Percentiles rank a stretch among this genome's conserved stretches.
phyloP scores from a whole-genome alignment of 2,888 invertebrate genomes.

The Ctena decussata region DNA sequence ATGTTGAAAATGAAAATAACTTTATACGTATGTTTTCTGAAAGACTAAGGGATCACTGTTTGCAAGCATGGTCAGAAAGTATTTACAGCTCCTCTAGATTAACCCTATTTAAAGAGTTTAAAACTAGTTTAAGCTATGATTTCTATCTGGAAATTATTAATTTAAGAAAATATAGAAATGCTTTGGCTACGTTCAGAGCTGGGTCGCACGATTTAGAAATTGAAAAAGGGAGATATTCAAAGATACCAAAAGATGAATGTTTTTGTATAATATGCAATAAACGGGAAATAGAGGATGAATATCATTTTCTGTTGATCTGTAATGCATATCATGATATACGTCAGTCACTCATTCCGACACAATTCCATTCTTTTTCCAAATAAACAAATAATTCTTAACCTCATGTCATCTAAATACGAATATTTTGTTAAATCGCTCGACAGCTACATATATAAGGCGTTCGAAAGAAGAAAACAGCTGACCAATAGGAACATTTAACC shows the following conservation, averaged over 20 bases:
- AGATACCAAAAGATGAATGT: background rate
- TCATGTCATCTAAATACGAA: too few species aligned
- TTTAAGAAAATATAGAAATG: background rate
- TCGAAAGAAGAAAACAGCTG: background rate
- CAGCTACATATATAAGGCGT: background rate
- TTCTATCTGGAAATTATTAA: background rate
- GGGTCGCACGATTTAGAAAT: constrained; percentile 11
- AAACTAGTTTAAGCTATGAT: background rate
- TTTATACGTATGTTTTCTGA: background rate
- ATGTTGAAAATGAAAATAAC: background rate
- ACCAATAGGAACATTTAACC: too few species aligned
- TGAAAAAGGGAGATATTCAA: constrained; percentile 9
- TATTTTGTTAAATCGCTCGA: too few species aligned
- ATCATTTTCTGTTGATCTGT: background rate
- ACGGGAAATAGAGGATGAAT: background rate
- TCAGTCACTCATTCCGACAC: background rate
- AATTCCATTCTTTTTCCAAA: background rate
- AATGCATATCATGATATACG: background rate
- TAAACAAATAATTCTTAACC: background rate
- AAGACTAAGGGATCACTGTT: background rate
- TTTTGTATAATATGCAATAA: background rate
- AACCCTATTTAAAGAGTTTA: background rate
- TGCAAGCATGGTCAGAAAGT: background rate
- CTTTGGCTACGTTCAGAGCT: background rate
- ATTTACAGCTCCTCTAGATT: background rate